Evolutionary conservation across 2,888 invertebrate species (phyloP), one percentile per base, ranked within the genome.

Genomic region (Chaetogeoica ovagalla): DNA sequence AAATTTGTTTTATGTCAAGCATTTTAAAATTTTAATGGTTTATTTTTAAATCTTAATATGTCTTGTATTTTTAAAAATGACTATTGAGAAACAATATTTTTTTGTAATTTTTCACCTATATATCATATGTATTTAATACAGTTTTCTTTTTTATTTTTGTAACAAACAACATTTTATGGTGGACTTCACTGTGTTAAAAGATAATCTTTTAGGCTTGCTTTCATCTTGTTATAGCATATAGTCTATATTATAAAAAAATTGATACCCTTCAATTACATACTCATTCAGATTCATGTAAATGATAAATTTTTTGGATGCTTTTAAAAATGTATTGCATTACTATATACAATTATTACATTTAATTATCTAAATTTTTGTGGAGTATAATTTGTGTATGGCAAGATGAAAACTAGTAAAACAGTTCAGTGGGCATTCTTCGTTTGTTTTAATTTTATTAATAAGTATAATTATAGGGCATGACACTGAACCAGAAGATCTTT

Each of bases 401-500:
- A 75, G 59, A 66, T 66, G 66, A 66, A 48, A 21, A 57, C 17
- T 66, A 55, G 55, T 37, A 63, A n/a, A n/a, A 63, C 63, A 62
- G 62, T 65, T 75, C 13, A 55, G 55, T 66, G 66, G 43, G 65
- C 23, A 59, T 57, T 57, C 7, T 2, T 17, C 30, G 13, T 11
- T 39, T 30, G 1, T 43, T 43, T 43, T 43, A 43, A 13, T 59
- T 23, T 6, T 74, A 52, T 48, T 48, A 4, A 43, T 66, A 15
- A 52, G 21, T 52, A 19, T 19, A 21, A 55, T 57, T 79, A 43
- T 71, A 79, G 79, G 63, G 37, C 55, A 79, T 55, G 79, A 79
- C 43, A 79, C 79, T 57, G 79, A 79, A 23, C 79, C 79, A 39
- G 79, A 79, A 79, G 79, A 79, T 65, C 79, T 79, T 30, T 79